Base-by-base conservation (phyloP, 2,888 invertebrate genomes). In the Drosophila meridiana region DNA sequence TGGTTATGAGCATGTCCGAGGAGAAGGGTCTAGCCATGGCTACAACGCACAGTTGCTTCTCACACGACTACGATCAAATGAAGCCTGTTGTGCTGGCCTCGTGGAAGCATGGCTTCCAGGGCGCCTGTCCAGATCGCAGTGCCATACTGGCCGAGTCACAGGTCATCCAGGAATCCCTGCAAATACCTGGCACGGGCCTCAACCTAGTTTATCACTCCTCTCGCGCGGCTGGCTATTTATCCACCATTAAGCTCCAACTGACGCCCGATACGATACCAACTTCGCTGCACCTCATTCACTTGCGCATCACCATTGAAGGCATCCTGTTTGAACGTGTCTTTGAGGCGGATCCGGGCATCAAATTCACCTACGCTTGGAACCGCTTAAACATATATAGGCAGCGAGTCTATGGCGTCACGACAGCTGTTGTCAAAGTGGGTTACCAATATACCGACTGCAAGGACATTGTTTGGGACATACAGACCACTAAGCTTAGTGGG, bases 341-440 rank as follows among this genome's bases (percentile, higher is more conserved):
- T 91, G 99, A 99, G 93, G 99, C 99, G 0, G 99, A 99, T 93
- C 98, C 99, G 0, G 96, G 98, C 42, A 98, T 99, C 78, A 99
- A 98, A 91, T 99, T 98, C 93, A 99, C 98, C 0, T 99, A 98
- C 91, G 97, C 98, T 0, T 99, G 99, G 99, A 98, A 99, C 92
- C 95, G 99, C 69, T 94, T 98, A 52, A 99, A 99, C 91, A 98
- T 99, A 2, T 99, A 99, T 93, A 95, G 97, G 45, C 99, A 99
- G 93, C 95, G 98, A 76, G 99, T 99, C 8, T 99, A 98, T 90
- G 99, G 99, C 13, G 97, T 99, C 0, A 98, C 99, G 0, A 98
- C 97, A 0, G 99, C 99, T 0, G 95, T 97, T 91, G 98, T 99
- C 38, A 97, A 97, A 93, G 99, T 99, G 7, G 99, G 99, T 0